phyloP scores from a whole-genome alignment of 64 coral and sea anemone species.

The Montipora foliosa region DNA sequence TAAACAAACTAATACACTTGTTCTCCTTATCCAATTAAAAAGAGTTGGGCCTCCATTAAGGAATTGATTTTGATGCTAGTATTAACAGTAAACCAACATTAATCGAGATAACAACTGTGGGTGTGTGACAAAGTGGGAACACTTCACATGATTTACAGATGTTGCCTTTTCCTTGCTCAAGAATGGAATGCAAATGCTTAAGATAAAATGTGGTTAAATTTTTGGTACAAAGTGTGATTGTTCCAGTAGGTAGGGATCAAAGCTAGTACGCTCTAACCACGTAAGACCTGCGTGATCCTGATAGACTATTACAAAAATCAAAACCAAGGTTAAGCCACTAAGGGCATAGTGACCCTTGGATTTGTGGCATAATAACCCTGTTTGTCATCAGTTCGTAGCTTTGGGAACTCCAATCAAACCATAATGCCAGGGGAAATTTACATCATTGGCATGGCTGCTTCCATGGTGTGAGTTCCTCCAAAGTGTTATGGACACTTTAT shows the following conservation, averaged over 20 bases:
- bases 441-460: slow-evolving; percentile 46
- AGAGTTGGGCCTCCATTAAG: no score
- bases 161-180: slow-evolving; percentile 24
- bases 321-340: slow-evolving; percentile 72
- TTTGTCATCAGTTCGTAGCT: slow-evolving; percentile 10
- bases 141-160: background rate
- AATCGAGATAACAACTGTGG: background rate
- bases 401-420: slow-evolving; percentile 16
- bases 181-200: slow-evolving; percentile 62
- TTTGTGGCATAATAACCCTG: slow-evolving; percentile 56
- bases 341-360: slow-evolving; percentile 69
- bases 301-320: slow-evolving; percentile 72
- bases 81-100: background rate
- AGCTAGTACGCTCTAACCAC: slow-evolving; percentile 60
- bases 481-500: background rate
- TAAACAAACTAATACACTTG: no score
- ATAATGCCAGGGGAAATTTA: slow-evolving; percentile 38
- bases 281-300: slow-evolving; percentile 50
- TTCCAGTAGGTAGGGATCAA: slow-evolving; percentile 62
- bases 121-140: background rate
- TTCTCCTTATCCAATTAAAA: no score
- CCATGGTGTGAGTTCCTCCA: slow-evolving; percentile 50
- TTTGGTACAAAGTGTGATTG: slow-evolving; percentile 58
- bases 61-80: no score
- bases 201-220: slow-evolving; percentile 64